Conservation (phyloP, 2,888 invertebrate genomes). For the Nycteola revayana region DNA sequence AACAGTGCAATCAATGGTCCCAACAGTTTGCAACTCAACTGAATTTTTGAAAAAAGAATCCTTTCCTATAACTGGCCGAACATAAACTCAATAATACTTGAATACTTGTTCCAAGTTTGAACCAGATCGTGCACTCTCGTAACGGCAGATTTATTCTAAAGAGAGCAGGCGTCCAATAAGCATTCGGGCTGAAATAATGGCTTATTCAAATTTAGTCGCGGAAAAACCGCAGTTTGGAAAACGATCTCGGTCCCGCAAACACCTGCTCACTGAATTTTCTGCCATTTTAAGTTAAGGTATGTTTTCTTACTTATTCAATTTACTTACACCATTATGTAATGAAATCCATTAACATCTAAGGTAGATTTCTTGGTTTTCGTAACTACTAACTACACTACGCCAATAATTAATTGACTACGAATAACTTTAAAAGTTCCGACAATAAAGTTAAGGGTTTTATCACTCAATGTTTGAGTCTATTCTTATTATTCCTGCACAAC, state of each 20-base stretch:
- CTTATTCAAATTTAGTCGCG: conserved; percentile 72
- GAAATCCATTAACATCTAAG: no score
- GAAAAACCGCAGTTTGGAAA: conserved; percentile 62
- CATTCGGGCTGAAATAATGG: conserved; percentile 54
- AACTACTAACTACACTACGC: no score
- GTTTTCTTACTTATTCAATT: conserved; percentile 1
- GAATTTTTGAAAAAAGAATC: neutral
- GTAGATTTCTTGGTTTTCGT: no score
- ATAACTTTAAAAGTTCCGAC: no score
- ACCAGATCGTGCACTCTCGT: conserved; percentile 37
- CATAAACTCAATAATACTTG: conserved; percentile 22
- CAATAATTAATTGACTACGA: no score
- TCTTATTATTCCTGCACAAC: no score
- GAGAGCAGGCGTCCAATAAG: conserved; percentile 41
- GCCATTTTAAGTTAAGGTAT: conserved; percentile 18
- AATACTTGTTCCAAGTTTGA: no score
- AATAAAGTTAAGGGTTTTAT: no score
- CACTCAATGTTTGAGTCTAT: no score
- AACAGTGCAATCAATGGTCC: no score
- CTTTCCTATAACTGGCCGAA: neutral
- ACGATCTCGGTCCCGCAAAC: conserved; percentile 44
- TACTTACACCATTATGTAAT: no score
- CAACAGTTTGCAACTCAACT: conserved; percentile 16
- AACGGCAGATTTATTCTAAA: conserved; percentile 42
- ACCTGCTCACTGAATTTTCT: conserved; percentile 46